Evolutionary conservation across 2,113 vertebrate species (phyloP), one percentile per base, ranked within the genome.

Genomic region (Podilymbus podiceps): DNA sequence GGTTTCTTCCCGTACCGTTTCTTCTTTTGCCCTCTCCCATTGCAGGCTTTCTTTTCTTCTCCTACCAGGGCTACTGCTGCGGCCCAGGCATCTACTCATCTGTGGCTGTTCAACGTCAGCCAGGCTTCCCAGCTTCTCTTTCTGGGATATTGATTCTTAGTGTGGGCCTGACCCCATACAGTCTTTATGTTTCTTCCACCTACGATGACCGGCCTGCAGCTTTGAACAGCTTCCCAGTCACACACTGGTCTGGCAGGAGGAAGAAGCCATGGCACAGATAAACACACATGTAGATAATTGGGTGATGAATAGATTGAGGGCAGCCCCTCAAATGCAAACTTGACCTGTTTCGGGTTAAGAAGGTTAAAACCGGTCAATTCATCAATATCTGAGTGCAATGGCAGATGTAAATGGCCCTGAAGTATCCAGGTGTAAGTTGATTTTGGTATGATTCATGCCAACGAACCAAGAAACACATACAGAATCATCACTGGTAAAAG

Each of bases 151-250:
- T 63, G 30, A 13, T 16, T 40, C 17, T n/a, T 46, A 25, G n/a
- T 6, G 6, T 31, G 42, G 23, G 6, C 52, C 13, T 42, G 25
- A 90, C 4, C 5, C 27, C n/a, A 25, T 47, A 59, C 35, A 42
- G 8, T 24, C 23, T 44, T 68, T 27, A 15, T 49, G 21, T 71
- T 89, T 91, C 24, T 84, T 44, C 53, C 8, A 53, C 28, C 13
- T 50, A 47, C 12, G 4, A 2, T 19, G 9, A 35, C 16, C 3
- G 5, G 4, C 8, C 23, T 30, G 5, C 2, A 0, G 15, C 21
- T 89, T 85, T 10, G 8, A 87, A 35, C 12, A 19, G 16, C n/a
- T 84, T 76, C 33, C 23, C 50, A 31, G 27, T 28, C 30, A 79
- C 11, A 28, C 4, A 2, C 9, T 38, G 35, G 5, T 63, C 59